Percentiles rank a stretch among this genome's conserved stretches.
Evolutionary conservation across 2,888 invertebrate genomes (phyloP).

Genomic region (Eupithecia vulgata): DNA sequence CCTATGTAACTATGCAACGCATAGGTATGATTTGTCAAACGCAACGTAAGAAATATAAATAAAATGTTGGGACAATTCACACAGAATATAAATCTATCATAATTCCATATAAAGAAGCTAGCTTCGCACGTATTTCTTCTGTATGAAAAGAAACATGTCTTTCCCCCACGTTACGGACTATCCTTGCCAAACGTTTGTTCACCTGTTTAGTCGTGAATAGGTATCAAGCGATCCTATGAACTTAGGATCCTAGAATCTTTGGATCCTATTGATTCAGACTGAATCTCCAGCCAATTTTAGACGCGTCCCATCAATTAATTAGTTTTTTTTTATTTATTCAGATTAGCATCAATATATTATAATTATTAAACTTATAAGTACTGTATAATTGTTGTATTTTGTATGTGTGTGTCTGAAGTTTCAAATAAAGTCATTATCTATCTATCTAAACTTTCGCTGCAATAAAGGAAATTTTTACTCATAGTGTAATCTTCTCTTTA

Average conservation of each 20-base stretch:
- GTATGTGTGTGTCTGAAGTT: too few relatives aligned
- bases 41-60: not conserved
- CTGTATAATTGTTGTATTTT: too few relatives aligned
- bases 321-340: too few relatives aligned
- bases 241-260: too few relatives aligned
- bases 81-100: too few relatives aligned
- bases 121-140: not conserved
- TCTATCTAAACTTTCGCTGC: too few relatives aligned
- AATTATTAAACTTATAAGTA: too few relatives aligned
- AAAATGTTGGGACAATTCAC: too few relatives aligned
- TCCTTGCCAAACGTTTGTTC: not conserved
- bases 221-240: too few relatives aligned
- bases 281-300: not conserved
- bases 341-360: not conserved
- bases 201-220: not conserved
- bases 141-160: not conserved
- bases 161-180: not conserved
- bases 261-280: not conserved
- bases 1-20: too few relatives aligned
- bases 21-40: not conserved
- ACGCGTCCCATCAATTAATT: too few relatives aligned
- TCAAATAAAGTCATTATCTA: too few relatives aligned
- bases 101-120: not conserved
- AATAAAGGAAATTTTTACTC: not conserved
- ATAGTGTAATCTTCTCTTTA: constrained; percentile 35